Conservation (phyloP, 2,797 vertebrate species). For the Echeneis naucrates region DNA sequence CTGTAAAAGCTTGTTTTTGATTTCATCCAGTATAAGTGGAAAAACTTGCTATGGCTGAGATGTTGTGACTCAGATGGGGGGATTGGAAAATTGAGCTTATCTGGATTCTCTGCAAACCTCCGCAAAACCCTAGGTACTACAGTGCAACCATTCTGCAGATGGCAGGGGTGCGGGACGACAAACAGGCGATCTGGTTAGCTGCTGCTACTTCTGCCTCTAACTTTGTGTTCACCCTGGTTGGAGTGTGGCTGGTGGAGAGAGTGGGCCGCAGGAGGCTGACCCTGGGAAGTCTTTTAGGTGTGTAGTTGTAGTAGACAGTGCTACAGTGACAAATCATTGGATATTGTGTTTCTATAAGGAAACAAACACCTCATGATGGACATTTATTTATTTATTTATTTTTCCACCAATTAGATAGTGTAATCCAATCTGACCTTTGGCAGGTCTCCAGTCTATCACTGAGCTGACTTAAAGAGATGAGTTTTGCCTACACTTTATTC, state of each 20-base stretch:
- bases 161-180: conserved; percentile 93
- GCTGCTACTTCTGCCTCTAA: conserved; percentile 94
- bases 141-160: conserved; percentile 99
- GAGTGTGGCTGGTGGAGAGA: conserved; percentile 96
- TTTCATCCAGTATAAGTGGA: not conserved
- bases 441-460: too few species aligned
- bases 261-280: conserved; percentile 95
- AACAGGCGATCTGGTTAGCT: conserved; percentile 94
- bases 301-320: conserved; percentile 30
- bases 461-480: too few species aligned
- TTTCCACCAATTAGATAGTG: too few species aligned
- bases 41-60: not conserved
- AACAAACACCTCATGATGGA: not conserved
- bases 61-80: not conserved
- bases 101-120: not conserved
- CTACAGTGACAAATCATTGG: not conserved
- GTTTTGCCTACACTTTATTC: too few species aligned
- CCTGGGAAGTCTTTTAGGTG: conserved; percentile 92
- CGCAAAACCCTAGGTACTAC: conserved; percentile 99
- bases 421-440: not conserved
- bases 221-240: conserved; percentile 94
- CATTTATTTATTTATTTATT: too few species aligned
- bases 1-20: not conserved
- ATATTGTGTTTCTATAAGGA: not conserved
- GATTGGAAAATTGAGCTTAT: not conserved